These are phyloP conservation scores for Panzeria rudis DNA, from an alignment of 2,888 invertebrate species.

Conservation along the genomic window DNA sequence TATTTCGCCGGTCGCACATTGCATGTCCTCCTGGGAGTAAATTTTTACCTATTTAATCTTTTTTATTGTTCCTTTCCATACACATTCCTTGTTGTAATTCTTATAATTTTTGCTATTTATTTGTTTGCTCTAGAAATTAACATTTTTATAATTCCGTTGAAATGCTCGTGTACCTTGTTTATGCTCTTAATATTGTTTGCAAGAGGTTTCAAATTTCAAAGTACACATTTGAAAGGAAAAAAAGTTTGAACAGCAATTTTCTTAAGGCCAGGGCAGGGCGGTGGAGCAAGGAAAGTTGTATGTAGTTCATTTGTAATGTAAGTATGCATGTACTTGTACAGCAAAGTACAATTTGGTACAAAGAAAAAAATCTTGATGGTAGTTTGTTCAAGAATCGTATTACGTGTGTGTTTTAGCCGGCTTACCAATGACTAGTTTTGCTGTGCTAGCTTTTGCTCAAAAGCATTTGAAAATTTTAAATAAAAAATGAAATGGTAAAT, in stretches of 20 bases:
- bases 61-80: neutral
- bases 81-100: neutral
- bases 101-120: conserved; percentile 4
- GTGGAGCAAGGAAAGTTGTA: neutral
- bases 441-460: too few species aligned
- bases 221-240: conserved; percentile 34
- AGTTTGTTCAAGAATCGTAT: too few species aligned
- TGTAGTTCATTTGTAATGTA: neutral
- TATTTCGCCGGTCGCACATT: neutral
- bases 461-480: too few species aligned
- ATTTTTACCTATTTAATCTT: conserved; percentile 40
- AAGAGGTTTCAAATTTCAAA: conserved; percentile 65
- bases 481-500: too few species aligned
- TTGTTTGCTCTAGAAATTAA: conserved; percentile 56
- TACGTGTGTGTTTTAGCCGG: too few species aligned
- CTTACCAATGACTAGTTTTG: too few species aligned
- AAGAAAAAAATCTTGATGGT: too few species aligned
- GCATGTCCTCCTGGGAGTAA: conserved; percentile 18
- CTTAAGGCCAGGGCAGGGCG: neutral
- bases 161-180: neutral
- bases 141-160: conserved; percentile 55
- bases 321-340: neutral
- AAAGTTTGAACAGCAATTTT: neutral
- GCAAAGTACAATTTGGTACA: too few species aligned
- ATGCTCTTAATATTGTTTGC: conserved; percentile 31